Base-by-base conservation (phyloP, 2,797 vertebrate genomes). In the Todus mexicanus region DNA sequence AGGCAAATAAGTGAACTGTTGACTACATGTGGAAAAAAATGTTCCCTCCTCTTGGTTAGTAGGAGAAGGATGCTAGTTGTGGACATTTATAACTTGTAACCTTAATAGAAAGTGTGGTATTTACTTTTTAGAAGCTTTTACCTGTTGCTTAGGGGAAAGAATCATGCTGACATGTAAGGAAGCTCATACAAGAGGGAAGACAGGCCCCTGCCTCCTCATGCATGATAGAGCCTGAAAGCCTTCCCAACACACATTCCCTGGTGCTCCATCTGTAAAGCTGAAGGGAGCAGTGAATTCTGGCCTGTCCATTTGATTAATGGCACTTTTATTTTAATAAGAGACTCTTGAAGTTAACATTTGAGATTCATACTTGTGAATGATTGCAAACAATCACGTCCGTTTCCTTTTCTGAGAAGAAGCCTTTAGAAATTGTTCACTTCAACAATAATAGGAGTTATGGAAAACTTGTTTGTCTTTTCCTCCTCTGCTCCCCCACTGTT, bases 171-270 rank as follows among this genome's bases (percentile, higher is more conserved):
- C 15, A 69, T 51, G 16, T 59, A 51, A 57, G 42, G 60, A 80
- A 72, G 70, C 61, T 45, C 11, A 9, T 61, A 15, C 2, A 50
- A 53, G 21, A 38, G 18, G n/a, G 27, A 61, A 56, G 73, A 54
- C 15, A 23, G 35, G 19, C 38, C 64, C 5, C 1, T 51, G 43
- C 27, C 38, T 85, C n/a, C 47, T 87, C 17, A 13, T 0, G 0
- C n/a, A 31, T 71, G 29, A 14, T 27, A 72, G 47, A 73, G 57
- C 68, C 45, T 64, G 56, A 78, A 90, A 53, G 29, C 42, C 78
- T 86, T 75, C 37, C 40, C 37, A 84, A 7, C 8, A 11, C 21
- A 12, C 11, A 3, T 77, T 63, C 11, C 54, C 25, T 17, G 57
- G 27, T 0, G 1, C 16, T 69, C 16, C 17, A 12, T 65, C 47